phyloP scores from a whole-genome alignment of 2,888 invertebrate species.

The Cyclophora punctaria region DNA sequence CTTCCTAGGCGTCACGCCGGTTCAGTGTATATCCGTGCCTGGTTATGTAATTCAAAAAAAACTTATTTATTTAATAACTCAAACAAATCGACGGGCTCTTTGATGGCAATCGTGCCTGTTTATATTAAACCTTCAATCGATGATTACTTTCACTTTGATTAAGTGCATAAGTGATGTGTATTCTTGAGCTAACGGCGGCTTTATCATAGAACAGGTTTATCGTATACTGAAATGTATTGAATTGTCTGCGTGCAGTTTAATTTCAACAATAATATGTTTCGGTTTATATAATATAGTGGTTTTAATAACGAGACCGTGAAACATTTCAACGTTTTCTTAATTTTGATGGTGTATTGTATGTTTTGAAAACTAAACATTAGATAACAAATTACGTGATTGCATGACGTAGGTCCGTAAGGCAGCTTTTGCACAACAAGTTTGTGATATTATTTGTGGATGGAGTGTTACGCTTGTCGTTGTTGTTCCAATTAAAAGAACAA shows the following conservation, averaged over 20 bases:
- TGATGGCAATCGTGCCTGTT: slow-evolving; percentile 26
- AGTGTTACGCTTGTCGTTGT: slow-evolving; percentile 27
- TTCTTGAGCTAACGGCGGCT: slow-evolving; percentile 57
- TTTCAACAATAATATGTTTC: too few species aligned
- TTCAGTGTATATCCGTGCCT: slow-evolving; percentile 54
- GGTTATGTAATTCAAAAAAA: slow-evolving; percentile 70
- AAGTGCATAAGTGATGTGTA: slow-evolving; percentile 63
- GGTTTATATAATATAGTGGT: too few species aligned
- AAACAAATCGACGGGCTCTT: slow-evolving; percentile 40
- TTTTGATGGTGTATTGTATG: neutral
- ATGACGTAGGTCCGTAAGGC: too few species aligned
- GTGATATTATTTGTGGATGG: too few species aligned
- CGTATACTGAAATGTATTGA: slow-evolving; percentile 38
- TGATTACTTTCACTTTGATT: slow-evolving; percentile 25
- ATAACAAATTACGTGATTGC: too few species aligned
- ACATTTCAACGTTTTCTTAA: slow-evolving; percentile 19
- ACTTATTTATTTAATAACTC: slow-evolving; percentile 69
- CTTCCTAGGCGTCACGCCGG: slow-evolving; percentile 68
- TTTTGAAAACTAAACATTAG: too few species aligned
- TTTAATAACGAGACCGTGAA: neutral
- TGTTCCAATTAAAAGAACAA: slow-evolving; percentile 55
- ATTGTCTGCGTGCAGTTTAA: slow-evolving; percentile 22
- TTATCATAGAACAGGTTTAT: slow-evolving; percentile 59
- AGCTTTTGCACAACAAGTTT: too few species aligned
- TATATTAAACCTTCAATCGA: slow-evolving; percentile 15